These are phyloP conservation scores for Drosophila diplacantha DNA, from an alignment of 2,888 invertebrate genomes.

Conservation along the genomic window DNA sequence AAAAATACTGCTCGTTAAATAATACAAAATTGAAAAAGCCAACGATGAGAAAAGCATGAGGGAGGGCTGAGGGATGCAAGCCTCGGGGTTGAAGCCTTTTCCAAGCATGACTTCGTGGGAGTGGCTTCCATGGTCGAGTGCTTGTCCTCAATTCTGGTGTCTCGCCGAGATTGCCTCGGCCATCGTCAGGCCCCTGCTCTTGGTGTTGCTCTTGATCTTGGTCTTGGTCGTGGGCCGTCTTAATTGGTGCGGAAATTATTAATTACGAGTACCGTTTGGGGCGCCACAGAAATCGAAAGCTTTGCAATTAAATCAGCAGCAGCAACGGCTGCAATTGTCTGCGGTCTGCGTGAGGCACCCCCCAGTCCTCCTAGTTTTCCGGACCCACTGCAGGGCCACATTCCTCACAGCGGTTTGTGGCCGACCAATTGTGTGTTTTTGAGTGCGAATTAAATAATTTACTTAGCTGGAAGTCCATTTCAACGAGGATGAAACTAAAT, in stretches of 20 bases:
- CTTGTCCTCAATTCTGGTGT: neutral
- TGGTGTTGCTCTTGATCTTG: conserved; percentile 7
- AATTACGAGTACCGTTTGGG: conserved; percentile 47
- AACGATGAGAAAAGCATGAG: neutral
- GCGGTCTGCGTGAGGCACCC: conserved; percentile 36
- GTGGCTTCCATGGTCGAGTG: conserved; percentile 16
- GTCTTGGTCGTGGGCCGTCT: conserved; percentile 43
- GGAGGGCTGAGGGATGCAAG: neutral
- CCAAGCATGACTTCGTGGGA: conserved; percentile 14
- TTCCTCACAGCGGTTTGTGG: conserved; percentile 16
- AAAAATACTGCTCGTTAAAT: conserved; percentile 22
- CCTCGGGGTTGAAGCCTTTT: conserved; percentile 9
- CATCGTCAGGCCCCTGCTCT: neutral
- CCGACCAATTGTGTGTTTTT: conserved; percentile 14
- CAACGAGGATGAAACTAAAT: neutral
- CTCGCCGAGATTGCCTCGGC: conserved; percentile 1
- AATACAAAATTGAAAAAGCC: conserved; percentile 43
- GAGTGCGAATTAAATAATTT: conserved; percentile 3
- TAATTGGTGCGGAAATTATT: conserved; percentile 72
- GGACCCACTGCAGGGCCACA: conserved; percentile 9
- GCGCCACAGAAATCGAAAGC: conserved; percentile 40
- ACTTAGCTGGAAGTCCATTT: conserved; percentile 1
- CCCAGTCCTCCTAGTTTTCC: neutral
- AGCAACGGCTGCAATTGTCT: conserved; percentile 38
- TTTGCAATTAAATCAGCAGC: conserved; percentile 16